These are phyloP conservation scores for Nymphalis polychloros DNA, from an alignment of 2,888 invertebrate genomes.

Conservation along the genomic window DNA sequence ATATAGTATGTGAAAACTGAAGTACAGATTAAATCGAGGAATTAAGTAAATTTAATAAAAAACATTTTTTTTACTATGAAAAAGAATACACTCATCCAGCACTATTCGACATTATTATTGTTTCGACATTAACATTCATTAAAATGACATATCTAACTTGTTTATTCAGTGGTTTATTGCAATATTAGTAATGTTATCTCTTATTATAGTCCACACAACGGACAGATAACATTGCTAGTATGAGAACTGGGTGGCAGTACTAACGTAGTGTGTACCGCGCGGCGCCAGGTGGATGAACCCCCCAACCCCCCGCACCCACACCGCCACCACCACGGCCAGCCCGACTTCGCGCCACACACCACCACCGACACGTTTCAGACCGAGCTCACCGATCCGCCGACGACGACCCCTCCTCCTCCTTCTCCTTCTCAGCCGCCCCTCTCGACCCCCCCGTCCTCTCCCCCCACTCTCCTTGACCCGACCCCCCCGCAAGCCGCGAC, in stretches of 20 bases:
- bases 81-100: not conserved
- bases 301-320: conserved; percentile 63
- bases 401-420: conserved; percentile 47
- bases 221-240: conserved; percentile 32
- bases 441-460: conserved; percentile 42
- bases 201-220: not conserved
- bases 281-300: conserved; percentile 59
- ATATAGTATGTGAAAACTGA: not conserved
- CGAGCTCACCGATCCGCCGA: conserved; percentile 60
- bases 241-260: conserved; percentile 63
- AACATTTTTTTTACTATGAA: no score
- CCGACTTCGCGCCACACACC: conserved; percentile 61
- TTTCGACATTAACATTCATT: conserved; percentile 1
- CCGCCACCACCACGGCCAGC: conserved; percentile 76
- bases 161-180: conserved; percentile 20
- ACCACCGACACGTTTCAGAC: conserved; percentile 76
- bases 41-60: not conserved
- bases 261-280: conserved; percentile 73
- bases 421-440: conserved; percentile 44
- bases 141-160: conserved; percentile 6
- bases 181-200: conserved; percentile 33
- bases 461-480: conserved; percentile 44
- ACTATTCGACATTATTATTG: not conserved
- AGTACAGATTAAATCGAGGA: not conserved
- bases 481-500: conserved; percentile 44